Percentiles rank a stretch among this genome's conserved stretches.
phyloP scores from a whole-genome alignment of 2,113 vertebrate genomes.

The Equus przewalskii region DNA sequence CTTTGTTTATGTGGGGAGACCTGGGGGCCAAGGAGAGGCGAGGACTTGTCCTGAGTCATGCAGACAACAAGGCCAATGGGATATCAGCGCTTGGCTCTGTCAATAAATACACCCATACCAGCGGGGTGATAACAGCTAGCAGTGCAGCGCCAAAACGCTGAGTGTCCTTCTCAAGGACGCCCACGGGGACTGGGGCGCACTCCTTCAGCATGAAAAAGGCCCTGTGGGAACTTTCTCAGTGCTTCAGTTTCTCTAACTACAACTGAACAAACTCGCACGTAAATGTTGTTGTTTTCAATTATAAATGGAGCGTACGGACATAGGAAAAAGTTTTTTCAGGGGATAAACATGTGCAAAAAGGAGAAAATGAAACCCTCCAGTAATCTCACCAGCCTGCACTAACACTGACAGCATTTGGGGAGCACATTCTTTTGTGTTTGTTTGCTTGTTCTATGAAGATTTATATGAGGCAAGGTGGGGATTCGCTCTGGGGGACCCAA shows the following conservation, averaged over 20 bases:
- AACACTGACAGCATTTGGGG: not conserved
- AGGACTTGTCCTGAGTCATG: slow-evolving; percentile 19
- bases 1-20: not conserved
- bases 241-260: not conserved
- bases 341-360: not conserved
- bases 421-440: not conserved
- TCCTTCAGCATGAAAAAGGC: not conserved
- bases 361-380: not conserved
- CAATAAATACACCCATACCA: slow-evolving; percentile 47
- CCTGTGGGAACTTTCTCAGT: not conserved
- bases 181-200: not conserved
- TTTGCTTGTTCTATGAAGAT: not conserved
- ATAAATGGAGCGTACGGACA: not conserved
- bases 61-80: not conserved
- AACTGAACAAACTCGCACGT: not conserved
- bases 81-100: slow-evolving; percentile 50
- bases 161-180: slow-evolving; percentile 62
- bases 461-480: not conserved
- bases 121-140: slow-evolving; percentile 50
- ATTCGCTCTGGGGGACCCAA: not conserved
- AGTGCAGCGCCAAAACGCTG: not conserved
- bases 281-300: not conserved
- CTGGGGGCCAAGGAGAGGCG: not conserved
- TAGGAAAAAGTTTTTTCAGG: not conserved
- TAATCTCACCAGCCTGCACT: not conserved